Evolutionary conservation across 2,888 invertebrate genomes (phyloP).

Genomic region (Esperia sulphurella): DNA sequence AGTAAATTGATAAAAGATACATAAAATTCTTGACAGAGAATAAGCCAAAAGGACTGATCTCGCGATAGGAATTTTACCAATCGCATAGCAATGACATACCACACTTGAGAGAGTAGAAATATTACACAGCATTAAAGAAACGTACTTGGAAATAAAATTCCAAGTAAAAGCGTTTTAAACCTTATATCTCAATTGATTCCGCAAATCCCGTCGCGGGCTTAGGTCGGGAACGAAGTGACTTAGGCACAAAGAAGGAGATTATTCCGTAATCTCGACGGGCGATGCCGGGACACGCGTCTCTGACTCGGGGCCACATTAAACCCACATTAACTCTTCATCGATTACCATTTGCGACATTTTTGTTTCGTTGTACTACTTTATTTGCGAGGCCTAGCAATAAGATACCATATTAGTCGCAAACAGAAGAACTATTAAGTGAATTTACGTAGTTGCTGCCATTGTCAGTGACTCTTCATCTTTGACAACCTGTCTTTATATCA

Average conservation of each 20-base stretch:
- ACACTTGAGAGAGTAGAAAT: no score
- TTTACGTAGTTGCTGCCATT: background rate
- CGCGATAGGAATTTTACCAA: no score
- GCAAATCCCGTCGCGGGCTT: slow-evolving; percentile 41
- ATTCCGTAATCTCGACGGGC: slow-evolving; percentile 56
- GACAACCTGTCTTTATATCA: no score
- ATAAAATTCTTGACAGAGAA: no score
- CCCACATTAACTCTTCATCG: slow-evolving; percentile 66
- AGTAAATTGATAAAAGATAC: no score
- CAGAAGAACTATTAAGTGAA: no score
- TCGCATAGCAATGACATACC: no score
- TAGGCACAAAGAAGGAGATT: slow-evolving; percentile 67
- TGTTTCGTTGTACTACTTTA: background rate
- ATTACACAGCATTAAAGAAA: no score
- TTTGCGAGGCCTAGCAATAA: background rate
- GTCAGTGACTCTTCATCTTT: no score
- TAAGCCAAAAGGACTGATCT: no score
- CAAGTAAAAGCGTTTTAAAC: slow-evolving; percentile 10
- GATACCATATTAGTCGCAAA: no score
- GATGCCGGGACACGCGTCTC: slow-evolving; percentile 62
- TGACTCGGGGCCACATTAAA: slow-evolving; percentile 55
- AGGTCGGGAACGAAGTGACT: slow-evolving; percentile 44
- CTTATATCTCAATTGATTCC: slow-evolving; percentile 49
- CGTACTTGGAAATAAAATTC: no score
- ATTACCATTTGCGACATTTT: slow-evolving; percentile 55